Evolutionary conservation across 1,140 invertebrate genomes (phyloP), one percentile per base, ranked within the genome.

Genomic region (Aphelenchoides avenae): DNA sequence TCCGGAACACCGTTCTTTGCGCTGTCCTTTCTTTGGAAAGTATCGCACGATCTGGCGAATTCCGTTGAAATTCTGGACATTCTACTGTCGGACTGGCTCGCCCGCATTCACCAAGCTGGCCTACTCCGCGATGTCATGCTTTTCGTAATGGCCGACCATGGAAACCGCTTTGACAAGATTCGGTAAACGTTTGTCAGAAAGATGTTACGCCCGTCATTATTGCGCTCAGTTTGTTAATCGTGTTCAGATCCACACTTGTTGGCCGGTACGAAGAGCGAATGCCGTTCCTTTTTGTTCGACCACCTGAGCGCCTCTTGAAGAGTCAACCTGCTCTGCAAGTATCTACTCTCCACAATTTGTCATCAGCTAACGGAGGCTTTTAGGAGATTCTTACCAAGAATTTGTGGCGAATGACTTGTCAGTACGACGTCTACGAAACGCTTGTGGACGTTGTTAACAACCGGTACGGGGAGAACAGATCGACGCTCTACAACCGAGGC

Each of bases 141-240:
- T 0, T 80, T 94, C 26, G 83, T 92, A 15, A 81, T 90, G 61
- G 91, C 89, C 70, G 91, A 96, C 78, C 91, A 95, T 77, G 91
- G 91, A 0, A 85, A 91, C 68, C 78, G 91, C 30, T 93, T 87
- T 80, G 90, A 90, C 1, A 79, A 80, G 3, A 85, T 89, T 15
- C 75, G 87, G 22, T 75, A 83, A n/a, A n/a, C n/a, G n/a, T n/a
- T n/a, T n/a, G n/a, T n/a, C n/a, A n/a, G n/a, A n/a, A n/a, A n/a
- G n/a, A n/a, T n/a, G n/a, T n/a, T n/a, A n/a, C n/a, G n/a, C n/a
- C n/a, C n/a, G n/a, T n/a, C n/a, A n/a, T n/a, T n/a, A n/a, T n/a
- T n/a, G n/a, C n/a, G n/a, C n/a, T n/a, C n/a, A n/a, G n/a, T n/a
- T n/a, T n/a, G n/a, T n/a, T n/a, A n/a, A n/a, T n/a, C n/a, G n/a